Conservation (phyloP, 2,888 invertebrate species). For the Leptopilina myrica region DNA sequence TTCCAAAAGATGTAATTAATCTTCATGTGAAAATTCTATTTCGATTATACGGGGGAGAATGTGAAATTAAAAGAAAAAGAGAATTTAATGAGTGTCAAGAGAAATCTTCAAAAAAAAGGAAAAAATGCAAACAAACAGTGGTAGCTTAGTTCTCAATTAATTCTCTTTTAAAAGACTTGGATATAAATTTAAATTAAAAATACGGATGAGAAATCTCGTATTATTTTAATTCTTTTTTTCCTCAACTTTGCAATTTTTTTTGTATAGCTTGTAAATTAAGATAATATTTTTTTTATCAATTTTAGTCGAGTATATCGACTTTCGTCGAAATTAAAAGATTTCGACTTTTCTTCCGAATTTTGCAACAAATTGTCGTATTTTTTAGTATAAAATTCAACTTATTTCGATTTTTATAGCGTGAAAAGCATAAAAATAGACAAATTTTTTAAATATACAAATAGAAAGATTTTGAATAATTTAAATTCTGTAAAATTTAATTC, state of each 20-base stretch:
- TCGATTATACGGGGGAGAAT: not conserved
- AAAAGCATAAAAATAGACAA: too few species aligned
- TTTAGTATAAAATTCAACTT: too few species aligned
- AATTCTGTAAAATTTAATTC: too few species aligned
- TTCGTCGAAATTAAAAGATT: too few species aligned
- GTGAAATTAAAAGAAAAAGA: not conserved
- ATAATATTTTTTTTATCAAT: not conserved
- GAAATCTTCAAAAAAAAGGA: not conserved
- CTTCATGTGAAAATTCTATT: not conserved
- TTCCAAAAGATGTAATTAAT: not conserved
- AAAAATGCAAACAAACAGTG: not conserved
- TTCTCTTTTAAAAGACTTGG: not conserved
- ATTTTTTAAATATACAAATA: too few species aligned
- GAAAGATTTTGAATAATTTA: too few species aligned
- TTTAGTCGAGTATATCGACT: not conserved
- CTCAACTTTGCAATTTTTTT: not conserved
- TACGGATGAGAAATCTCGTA: not conserved
- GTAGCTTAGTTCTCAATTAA: not conserved
- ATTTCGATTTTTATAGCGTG: too few species aligned
- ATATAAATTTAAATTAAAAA: conserved; percentile 13
- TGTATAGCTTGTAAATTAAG: not conserved
- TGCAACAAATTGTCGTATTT: too few species aligned
- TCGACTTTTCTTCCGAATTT: too few species aligned
- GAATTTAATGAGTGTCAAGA: not conserved
- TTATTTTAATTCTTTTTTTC: not conserved